Conservation (phyloP, 1,140 invertebrate species). For the Ericerus pela region DNA sequence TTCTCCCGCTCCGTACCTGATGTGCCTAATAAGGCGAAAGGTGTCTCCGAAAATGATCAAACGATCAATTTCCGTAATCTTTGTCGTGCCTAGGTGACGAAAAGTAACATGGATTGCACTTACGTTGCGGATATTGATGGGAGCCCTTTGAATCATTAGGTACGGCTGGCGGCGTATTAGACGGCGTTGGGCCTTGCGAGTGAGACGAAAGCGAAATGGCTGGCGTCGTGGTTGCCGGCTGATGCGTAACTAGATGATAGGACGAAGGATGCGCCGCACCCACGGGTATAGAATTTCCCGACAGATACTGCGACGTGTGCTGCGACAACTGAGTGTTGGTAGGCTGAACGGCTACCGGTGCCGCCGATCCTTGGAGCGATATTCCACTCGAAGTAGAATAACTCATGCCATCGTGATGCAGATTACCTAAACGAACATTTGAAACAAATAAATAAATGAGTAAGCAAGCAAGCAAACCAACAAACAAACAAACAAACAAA, state of each 20-base stretch:
- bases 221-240: not conserved
- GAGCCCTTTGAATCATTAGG: not conserved
- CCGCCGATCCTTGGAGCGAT: not conserved
- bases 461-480: too few relatives aligned
- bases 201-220: not conserved
- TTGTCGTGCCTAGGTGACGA: not conserved
- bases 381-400: not conserved
- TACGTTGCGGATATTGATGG: not conserved
- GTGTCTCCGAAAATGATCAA: not conserved
- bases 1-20: too few relatives aligned
- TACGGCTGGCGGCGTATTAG: not conserved
- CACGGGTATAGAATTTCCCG: not conserved
- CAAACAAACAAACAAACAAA: too few relatives aligned
- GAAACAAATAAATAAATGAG: not conserved
- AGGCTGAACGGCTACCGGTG: not conserved
- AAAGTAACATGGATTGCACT: not conserved
- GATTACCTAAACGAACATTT: not conserved
- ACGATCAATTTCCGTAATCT: not conserved
- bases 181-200: constrained; percentile 1
- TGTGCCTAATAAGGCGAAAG: too few relatives aligned
- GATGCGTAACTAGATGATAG: too few relatives aligned
- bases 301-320: not conserved
- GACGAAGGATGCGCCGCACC: too few relatives aligned
- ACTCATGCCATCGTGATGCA: constrained; percentile 3
- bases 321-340: not conserved